Percentiles rank a stretch among this genome's conserved stretches.
Evolutionary conservation across 2,113 vertebrate genomes (phyloP).

Genomic region (Salvator merianae): DNA sequence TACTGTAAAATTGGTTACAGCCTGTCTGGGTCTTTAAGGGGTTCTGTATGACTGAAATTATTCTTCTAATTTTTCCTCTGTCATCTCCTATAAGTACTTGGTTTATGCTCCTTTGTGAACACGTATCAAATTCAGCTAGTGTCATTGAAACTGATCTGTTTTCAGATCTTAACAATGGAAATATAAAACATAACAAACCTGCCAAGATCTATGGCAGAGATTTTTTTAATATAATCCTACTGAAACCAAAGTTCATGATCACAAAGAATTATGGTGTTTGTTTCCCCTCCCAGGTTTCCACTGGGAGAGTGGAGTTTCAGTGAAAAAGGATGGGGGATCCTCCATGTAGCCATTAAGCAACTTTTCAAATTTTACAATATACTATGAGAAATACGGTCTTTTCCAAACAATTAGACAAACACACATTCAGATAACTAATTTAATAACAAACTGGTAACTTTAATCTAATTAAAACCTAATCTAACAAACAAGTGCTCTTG

Average conservation of each 20-base stretch:
- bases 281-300: not conserved
- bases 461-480: conserved; percentile 15
- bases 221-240: not conserved
- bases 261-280: not conserved
- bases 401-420: not conserved
- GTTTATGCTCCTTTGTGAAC: conserved; percentile 19
- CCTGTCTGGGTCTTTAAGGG: conserved; percentile 4
- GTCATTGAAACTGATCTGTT: not conserved
- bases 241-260: not conserved
- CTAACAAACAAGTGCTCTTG: not conserved
- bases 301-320: rapidly evolving
- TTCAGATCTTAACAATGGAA: conserved; percentile 38
- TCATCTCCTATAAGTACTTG: conserved; percentile 13
- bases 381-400: not conserved
- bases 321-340: not conserved
- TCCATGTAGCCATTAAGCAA: not conserved
- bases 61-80: not conserved
- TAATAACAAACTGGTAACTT: not conserved
- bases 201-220: not conserved
- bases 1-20: not conserved
- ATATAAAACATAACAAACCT: conserved; percentile 10
- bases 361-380: not conserved
- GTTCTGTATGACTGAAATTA: conserved; percentile 23
- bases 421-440: conserved; percentile 3
- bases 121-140: not conserved